Base-by-base conservation (phyloP, 2,797 vertebrate genomes). In the Varecia variegata region DNA sequence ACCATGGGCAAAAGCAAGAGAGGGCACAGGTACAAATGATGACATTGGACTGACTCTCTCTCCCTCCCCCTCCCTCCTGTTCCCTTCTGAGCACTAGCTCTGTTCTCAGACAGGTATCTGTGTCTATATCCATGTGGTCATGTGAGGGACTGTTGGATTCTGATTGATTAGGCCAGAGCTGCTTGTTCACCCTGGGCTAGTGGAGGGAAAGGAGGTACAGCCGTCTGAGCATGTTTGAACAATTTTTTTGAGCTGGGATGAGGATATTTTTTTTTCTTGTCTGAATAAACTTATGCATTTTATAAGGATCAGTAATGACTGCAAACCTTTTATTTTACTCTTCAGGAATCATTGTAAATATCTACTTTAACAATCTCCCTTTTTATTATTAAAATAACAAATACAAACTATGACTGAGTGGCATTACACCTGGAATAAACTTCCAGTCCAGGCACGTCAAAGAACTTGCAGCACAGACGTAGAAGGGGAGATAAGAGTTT, bases 371-470 rank as follows among this genome's bases (percentile, higher is more conserved):
- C 60, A 60, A 11, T 3, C 9, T 43, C 47, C 25, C 23, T 23
- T 76, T 88, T 95, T 60, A 32, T 73, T 70, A 47, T 88, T n/a
- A 91, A 67, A 52, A 50, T 52, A 62, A 52, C 60, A 91, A 79
- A 27, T 38, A 17, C 21, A 30, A n/a, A 32, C 23, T 27, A 9
- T 52, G 65, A 40, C 32, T 6, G 12, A 76, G 25, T 32, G 20
- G 4, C 12, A 25, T 58, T 43, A 17, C 14, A 17, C 2, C 38
- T 5, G 1, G 38, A 73, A 50, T 71, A 35, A 54, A 38, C 35
- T 71, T 35, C 30, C 25, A 32, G 30, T 43, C 56, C 58, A n/a
- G 25, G 27, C 4, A 27, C 40, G 2, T 1, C 40, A 35, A 68
- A 27, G 60, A 35, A 21, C 1, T 38, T 23, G 25, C 3, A 21